A percentile compares a stretch with the other conserved stretches of the same genome.
Conservation (phyloP, 2,113 vertebrate species). For the Phalacrocorax pelagicus region DNA sequence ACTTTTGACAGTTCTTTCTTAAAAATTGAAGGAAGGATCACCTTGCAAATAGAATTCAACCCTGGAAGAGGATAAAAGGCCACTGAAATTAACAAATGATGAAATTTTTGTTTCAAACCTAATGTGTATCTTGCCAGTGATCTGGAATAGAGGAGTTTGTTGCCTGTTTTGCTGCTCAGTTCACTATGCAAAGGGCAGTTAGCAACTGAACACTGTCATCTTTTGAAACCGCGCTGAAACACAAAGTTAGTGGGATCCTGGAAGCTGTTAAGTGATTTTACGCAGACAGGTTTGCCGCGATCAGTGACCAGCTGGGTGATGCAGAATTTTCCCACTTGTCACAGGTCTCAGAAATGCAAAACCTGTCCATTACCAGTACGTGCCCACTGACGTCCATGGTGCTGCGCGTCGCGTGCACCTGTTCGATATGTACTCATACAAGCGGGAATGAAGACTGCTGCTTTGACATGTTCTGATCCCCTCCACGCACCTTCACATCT, state of each 20-base stretch:
- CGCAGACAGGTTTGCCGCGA: fast-evolving
- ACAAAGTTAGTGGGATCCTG: not conserved
- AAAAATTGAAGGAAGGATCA: not conserved
- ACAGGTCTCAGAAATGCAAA: not conserved
- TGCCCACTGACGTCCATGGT: fast-evolving
- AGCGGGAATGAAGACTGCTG: not conserved
- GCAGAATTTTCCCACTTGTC: not conserved
- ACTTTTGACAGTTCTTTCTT: not conserved
- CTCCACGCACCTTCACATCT: not conserved
- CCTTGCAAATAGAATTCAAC: not conserved
- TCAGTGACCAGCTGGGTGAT: not conserved
- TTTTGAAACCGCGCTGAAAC: not conserved
- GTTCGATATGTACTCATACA: not conserved
- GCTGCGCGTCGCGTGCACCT: too few species aligned
- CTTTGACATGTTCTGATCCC: not conserved
- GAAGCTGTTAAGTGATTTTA: not conserved
- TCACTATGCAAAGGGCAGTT: not conserved
- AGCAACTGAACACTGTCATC: not conserved
- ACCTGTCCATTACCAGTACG: fast-evolving
- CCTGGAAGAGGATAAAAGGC: not conserved
- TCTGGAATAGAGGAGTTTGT: not conserved
- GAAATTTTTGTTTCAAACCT: not conserved
- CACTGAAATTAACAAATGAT: not conserved
- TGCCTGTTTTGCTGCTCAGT: not conserved
- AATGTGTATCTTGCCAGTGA: fast-evolving